phyloP scores from a whole-genome alignment of 2,888 invertebrate species.

The Drosophila maculinotata region DNA sequence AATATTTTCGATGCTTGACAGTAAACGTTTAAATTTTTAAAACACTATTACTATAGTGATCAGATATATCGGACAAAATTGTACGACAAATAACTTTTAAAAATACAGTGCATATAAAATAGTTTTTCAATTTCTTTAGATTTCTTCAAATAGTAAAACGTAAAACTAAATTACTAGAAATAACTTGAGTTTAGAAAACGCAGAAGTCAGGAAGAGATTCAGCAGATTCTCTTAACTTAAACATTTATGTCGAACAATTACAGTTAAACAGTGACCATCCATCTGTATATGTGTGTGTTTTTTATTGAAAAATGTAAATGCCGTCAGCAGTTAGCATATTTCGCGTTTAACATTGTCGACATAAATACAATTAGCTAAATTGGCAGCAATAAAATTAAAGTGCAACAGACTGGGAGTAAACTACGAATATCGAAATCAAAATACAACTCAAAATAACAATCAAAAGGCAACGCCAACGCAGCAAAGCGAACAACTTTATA shows the following conservation, averaged over 20 bases:
- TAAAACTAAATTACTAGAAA: too few species aligned
- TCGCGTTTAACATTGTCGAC: constrained; percentile 39
- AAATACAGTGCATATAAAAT: too few species aligned
- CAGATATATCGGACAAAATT: too few species aligned
- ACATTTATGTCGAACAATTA: background rate
- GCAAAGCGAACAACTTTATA: constrained; percentile 72
- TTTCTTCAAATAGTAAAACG: too few species aligned
- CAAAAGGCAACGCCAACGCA: constrained; percentile 71
- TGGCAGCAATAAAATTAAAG: constrained; percentile 71
- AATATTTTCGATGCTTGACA: too few species aligned
- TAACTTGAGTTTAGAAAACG: background rate
- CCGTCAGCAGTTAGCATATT: constrained; percentile 9
- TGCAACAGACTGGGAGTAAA: constrained; percentile 46
- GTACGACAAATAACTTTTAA: too few species aligned
- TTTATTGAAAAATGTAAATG: constrained; percentile 22
- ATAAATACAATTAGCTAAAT: constrained; percentile 74
- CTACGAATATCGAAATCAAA: constrained; percentile 38
- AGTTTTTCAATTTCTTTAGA: too few species aligned
- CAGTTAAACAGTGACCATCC: background rate
- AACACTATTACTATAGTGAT: too few species aligned
- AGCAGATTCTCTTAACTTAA: background rate
- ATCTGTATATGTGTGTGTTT: background rate
- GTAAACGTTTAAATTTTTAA: too few species aligned
- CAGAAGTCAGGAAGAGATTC: background rate
- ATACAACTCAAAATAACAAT: constrained; percentile 39